Base-by-base conservation (phyloP, 1,140 invertebrate genomes). In the Bemisia tabaci region DNA sequence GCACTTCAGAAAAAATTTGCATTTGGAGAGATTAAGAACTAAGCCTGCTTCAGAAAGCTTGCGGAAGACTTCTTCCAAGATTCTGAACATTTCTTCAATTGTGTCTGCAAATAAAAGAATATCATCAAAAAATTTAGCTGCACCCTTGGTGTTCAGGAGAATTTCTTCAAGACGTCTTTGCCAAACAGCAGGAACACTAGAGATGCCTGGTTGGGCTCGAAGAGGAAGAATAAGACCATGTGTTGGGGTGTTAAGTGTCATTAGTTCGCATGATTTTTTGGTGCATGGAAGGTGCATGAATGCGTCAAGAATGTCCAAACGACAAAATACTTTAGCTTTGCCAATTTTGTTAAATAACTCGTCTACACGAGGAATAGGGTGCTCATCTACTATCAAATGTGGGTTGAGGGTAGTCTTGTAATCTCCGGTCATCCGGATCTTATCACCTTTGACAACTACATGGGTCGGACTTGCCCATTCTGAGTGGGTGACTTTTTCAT, bases 401-500 rank as follows among this genome's bases (percentile, higher is more conserved):
- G 12, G 24, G 58, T 80, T 81, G 2, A 81, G 63, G 2, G 78
- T 79, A 1, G 73, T 70, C 66, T 79, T 78, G 73, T 78, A 83
- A 73, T 84, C 80, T 1, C 73, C 76, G 70, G 79, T 81, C 26
- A 83, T 73, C 22, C 81, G 67, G 22, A 71, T 69, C 12, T 77
- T 77, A 69, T 82, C 72, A 0, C 73, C 62, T 67, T 83, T 83
- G 22, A 73, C 33, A 0, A 82, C 77, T 1, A 77, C 71, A 0
- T 83, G 81, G 9, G 83, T 70, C 0, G 79, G 80, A 2, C 79
- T 77, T 9, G 77, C 79, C 81, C 80, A 83, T 59, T 79, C 75
- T n/a, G 74, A 76, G 25, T 24, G 25, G 9, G 2, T 22, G 9
- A 63, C 62, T 5, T 5, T 12, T 23, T 12, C 33, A 12, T n/a